Conservation (phyloP, 2,888 invertebrate species). For the Chaitophorus viminalis region DNA sequence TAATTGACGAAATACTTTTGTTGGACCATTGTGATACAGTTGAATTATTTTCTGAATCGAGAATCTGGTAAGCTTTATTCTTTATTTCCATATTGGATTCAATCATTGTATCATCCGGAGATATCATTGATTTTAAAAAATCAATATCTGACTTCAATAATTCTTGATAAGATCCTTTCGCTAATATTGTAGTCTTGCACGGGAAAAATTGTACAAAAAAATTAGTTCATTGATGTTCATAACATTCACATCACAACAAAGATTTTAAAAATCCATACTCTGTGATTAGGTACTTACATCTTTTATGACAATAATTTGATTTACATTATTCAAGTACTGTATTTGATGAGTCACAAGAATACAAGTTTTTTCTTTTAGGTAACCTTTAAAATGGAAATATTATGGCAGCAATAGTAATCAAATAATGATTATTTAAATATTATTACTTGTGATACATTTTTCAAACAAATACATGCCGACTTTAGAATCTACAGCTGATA, state of each 20-base stretch:
- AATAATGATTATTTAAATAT: background rate
- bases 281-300: slow-evolving; percentile 68
- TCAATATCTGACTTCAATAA: slow-evolving; percentile 79
- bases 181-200: slow-evolving; percentile 67
- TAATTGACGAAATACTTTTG: slow-evolving; percentile 64
- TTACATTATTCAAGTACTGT: slow-evolving; percentile 78
- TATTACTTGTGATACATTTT: background rate
- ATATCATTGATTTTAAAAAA: slow-evolving; percentile 77
- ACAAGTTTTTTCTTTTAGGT: slow-evolving; percentile 75
- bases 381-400: slow-evolving; percentile 65
- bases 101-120: slow-evolving; percentile 69
- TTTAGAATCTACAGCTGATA: background rate
- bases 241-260: no score
- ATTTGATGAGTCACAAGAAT: slow-evolving; percentile 86
- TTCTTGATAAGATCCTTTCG: slow-evolving; percentile 75
- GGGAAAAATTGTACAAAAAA: no score
- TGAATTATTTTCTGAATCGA: slow-evolving; percentile 61
- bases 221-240: no score
- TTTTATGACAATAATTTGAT: slow-evolving; percentile 70
- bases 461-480: background rate
- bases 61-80: no score
- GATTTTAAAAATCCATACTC: slow-evolving; percentile 66
- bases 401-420: background rate
- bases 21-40: slow-evolving; percentile 13
- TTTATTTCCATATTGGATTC: no score